Evolutionary conservation across 2,113 vertebrate species (phyloP).

Genomic region (Oostethus manadensis): DNA sequence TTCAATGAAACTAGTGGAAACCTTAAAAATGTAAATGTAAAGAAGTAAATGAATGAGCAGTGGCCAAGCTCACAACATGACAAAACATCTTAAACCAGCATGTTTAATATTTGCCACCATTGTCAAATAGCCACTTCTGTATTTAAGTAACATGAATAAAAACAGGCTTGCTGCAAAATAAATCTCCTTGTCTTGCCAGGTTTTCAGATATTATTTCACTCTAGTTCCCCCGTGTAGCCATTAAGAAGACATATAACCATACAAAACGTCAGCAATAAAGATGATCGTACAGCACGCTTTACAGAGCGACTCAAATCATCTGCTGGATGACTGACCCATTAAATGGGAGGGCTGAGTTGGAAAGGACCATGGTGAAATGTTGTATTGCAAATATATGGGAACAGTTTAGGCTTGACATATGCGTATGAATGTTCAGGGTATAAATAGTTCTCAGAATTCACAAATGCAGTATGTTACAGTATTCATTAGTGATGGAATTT

Average conservation of each 20-base stretch:
- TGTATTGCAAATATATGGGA: slow-evolving; percentile 22
- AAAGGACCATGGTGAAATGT: slow-evolving; percentile 8
- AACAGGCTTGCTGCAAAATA: slow-evolving; percentile 20
- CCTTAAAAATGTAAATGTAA: slow-evolving; percentile 1
- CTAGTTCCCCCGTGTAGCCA: slow-evolving; percentile 35
- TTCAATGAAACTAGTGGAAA: slow-evolving; percentile 7
- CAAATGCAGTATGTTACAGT: background rate
- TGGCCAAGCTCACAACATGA: slow-evolving; percentile 3
- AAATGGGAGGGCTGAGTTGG: slow-evolving; percentile 16
- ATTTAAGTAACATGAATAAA: slow-evolving; percentile 28
- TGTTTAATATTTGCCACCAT: slow-evolving; percentile 14
- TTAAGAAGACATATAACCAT: slow-evolving; percentile 46
- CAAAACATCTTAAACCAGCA: slow-evolving; percentile 17
- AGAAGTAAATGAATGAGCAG: slow-evolving; percentile 5
- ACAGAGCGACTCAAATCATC: slow-evolving; percentile 34
- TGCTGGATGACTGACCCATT: slow-evolving; percentile 32
- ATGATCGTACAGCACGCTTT: slow-evolving; percentile 32
- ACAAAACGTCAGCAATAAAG: slow-evolving; percentile 41
- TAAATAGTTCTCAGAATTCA: background rate
- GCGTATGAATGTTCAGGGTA: background rate
- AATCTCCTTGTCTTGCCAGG: slow-evolving; percentile 22
- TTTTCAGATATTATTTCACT: slow-evolving; percentile 32
- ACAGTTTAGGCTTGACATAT: background rate
- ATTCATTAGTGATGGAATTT: no score
- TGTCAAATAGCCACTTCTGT: slow-evolving; percentile 10